These are phyloP conservation scores for Phoebastria nigripes DNA, from an alignment of 2,797 vertebrate species.

Conservation along the genomic window DNA sequence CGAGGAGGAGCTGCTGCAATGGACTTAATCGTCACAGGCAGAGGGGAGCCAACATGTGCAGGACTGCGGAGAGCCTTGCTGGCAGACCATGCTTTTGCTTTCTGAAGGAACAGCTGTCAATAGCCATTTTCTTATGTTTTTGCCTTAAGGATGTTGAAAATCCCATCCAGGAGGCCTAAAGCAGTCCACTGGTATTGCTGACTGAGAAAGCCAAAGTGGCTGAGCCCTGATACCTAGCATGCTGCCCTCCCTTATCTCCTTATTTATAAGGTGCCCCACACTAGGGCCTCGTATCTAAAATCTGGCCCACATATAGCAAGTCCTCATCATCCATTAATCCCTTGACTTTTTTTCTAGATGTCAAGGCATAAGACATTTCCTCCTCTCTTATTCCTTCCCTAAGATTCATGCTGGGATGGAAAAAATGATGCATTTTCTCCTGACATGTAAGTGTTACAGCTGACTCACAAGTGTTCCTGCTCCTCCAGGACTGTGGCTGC, in stretches of 20 bases:
- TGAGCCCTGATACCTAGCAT: neutral
- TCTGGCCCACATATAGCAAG: neutral
- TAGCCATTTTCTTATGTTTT: neutral
- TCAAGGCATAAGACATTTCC: neutral
- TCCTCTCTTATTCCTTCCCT: neutral
- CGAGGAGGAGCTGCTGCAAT: neutral
- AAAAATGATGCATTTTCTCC: neutral
- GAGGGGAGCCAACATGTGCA: accelerated
- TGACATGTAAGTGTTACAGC: neutral
- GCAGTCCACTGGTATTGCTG: neutral
- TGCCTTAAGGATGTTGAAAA: neutral
- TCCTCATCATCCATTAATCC: neutral
- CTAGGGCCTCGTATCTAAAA: neutral
- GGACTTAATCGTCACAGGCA: neutral
- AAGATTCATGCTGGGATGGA: neutral
- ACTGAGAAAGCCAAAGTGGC: neutral
- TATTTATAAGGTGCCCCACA: neutral
- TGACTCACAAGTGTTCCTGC: neutral
- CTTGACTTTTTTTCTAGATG: neutral
- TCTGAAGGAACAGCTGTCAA: neutral
- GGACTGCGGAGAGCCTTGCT: neutral
- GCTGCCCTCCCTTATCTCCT: neutral
- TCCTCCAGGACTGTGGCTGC: neutral
- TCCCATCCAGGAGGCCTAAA: neutral
- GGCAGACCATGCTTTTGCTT: neutral